Base-by-base conservation (phyloP, 1,140 invertebrate genomes). In the Bacillus rossius region DNA sequence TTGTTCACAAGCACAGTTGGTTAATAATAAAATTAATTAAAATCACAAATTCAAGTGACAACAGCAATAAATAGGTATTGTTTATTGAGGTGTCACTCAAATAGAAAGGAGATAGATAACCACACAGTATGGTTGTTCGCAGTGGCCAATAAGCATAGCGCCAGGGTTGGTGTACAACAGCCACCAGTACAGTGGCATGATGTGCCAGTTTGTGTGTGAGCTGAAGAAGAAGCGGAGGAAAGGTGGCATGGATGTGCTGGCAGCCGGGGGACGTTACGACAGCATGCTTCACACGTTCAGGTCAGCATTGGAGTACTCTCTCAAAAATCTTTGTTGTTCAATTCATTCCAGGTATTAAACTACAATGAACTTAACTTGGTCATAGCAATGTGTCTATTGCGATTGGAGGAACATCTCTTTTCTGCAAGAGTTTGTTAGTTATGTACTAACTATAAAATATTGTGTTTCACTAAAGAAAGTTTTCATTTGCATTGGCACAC, bases 151-250 rank as follows among this genome's bases (percentile, higher is more conserved):
- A 3, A 73, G 80, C 2, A 73, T 90, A 14, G 77, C 76, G 26
- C 82, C 87, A 8, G 79, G 84, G 40, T 70, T 88, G 59, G 77
- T 84, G 0, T 83, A 84, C 65, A 85, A 85, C 58, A 73, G 81
- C 23, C 73, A 81, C 56, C 80, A 86, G 56, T 86, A 85, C 65
- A 86, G 82, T 17, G 87, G 88, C 0, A 75, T 89, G 63, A 81
- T 88, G 54, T 89, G 81, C 71, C 84, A 91, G 73, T 79, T 91
- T 61, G 79, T 83, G 1, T 81, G 79, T 62, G 80, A 86, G 60
- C 68, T 81, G 17, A 82, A 79, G 49, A 85, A 82, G 68, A 79
- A 80, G 56, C 78, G 75, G 64, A 75, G 77, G 65, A 67, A 73
- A 52, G 74, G 71, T 55, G 65, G 73, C 25, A 66, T 78, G 20